These are phyloP conservation scores for Pseudopodoces humilis DNA, from an alignment of 2,113 vertebrate species.

Conservation along the genomic window DNA sequence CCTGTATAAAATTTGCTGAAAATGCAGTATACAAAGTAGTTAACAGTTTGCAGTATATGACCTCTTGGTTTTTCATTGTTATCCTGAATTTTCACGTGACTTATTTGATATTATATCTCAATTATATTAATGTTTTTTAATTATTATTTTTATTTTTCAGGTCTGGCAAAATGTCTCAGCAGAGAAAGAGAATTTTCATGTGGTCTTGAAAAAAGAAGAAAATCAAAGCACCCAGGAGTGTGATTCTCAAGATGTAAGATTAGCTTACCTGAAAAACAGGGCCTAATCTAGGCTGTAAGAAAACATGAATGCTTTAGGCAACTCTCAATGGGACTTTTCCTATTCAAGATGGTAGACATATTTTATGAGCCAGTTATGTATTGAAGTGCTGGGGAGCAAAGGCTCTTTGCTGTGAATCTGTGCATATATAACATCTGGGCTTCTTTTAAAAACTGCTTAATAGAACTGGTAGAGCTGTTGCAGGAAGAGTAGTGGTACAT, in stretches of 20 bases:
- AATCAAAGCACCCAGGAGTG: conserved; percentile 55
- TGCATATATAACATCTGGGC: background rate
- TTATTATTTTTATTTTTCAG: background rate
- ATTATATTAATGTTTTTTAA: background rate
- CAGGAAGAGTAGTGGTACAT: background rate
- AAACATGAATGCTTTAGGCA: background rate
- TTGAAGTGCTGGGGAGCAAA: background rate
- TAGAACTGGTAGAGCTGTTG: background rate
- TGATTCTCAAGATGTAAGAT: conserved; percentile 73
- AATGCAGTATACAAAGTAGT: background rate
- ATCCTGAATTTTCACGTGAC: background rate
- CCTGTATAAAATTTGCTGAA: background rate
- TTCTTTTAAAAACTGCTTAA: background rate
- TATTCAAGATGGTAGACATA: background rate
- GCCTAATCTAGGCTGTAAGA: background rate
- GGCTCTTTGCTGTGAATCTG: background rate
- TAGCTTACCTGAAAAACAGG: background rate
- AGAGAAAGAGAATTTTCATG: conserved; percentile 33
- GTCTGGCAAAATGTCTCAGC: conserved; percentile 10
- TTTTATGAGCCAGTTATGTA: background rate
- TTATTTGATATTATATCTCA: background rate
- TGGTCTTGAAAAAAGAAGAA: conserved; percentile 52
- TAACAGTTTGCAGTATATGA: background rate
- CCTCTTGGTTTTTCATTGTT: background rate
- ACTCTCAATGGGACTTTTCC: background rate